Evolutionary conservation across 2,888 invertebrate species (phyloP), one percentile per base, ranked within the genome.

Genomic region (Thyatira batis): DNA sequence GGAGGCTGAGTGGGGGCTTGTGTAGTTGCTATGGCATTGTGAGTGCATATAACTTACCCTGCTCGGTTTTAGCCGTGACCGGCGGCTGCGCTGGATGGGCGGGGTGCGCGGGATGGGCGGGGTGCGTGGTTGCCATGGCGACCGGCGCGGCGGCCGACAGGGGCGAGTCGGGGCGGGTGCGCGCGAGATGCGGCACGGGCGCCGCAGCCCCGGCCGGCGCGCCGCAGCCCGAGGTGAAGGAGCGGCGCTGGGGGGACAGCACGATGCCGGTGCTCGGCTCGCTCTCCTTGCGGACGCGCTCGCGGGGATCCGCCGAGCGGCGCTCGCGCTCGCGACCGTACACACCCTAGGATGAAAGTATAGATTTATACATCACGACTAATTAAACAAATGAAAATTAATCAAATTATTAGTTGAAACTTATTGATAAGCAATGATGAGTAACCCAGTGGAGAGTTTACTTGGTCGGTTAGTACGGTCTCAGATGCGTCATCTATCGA

Each of bases 201-300:
- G 79, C 73, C 49, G 76, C 71, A 45, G 84, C 85, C 53, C 89
- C 90, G 28, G 93, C 93, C 11, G 94, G 94, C 53, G 97, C 96
- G 67, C 96, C 97, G 87, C 97, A 97, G 54, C 97, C 97, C 11
- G 96, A 95, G 71, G 96, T 96, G 90, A 97, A 97, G 73, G 96
- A 96, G 63, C 97, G 94, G 10, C 97, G 93, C 84, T 97, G 97
- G 51, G 97, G 97, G 66, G 97, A 96, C 71, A 97, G 90, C 66
- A 97, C 95, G 68, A 97, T 96, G 50, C 96, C 96, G 55, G 74
- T 83, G 64, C 78, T 81, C 27, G 85, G 75, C 83, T 96, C 96
- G 80, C 95, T 95, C 84, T 96, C 96, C 82, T 96, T 96, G 63
- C 96, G 95, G 50, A 96, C 92, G 49, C 96, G 94, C 80, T 96